These are phyloP conservation scores for Andrena marginata DNA, from an alignment of 2,888 invertebrate species.

Conservation along the genomic window DNA sequence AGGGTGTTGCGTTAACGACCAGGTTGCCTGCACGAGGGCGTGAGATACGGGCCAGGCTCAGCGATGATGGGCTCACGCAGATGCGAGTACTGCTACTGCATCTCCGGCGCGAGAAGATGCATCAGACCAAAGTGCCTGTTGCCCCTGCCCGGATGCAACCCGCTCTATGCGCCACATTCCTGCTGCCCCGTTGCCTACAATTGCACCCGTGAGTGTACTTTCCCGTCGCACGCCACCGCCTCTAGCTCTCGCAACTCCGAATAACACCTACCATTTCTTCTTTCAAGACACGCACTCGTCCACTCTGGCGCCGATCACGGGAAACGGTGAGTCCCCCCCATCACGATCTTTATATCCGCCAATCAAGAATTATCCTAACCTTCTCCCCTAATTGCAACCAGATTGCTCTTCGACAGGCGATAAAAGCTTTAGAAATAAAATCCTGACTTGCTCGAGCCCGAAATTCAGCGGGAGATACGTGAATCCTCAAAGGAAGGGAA, in stretches of 20 bases:
- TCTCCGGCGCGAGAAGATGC: slow-evolving; percentile 87
- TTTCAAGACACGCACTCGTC: slow-evolving; percentile 71
- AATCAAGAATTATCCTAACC: too few relatives aligned
- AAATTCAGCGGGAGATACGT: too few relatives aligned
- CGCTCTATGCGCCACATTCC: slow-evolving; percentile 88
- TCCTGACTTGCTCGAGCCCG: too few relatives aligned
- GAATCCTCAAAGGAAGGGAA: too few relatives aligned
- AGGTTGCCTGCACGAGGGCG: slow-evolving; percentile 91
- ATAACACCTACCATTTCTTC: slow-evolving; percentile 36
- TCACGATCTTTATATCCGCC: not conserved
- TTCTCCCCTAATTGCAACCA: too few relatives aligned
- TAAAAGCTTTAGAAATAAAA: too few relatives aligned
- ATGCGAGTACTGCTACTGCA: slow-evolving; percentile 96
- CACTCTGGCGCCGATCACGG: slow-evolving; percentile 74
- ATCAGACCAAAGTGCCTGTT: slow-evolving; percentile 93
- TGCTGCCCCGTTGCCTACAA: slow-evolving; percentile 95
- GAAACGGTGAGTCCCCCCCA: slow-evolving; percentile 75
- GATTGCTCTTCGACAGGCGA: too few relatives aligned
- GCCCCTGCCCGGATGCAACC: slow-evolving; percentile 90
- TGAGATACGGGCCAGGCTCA: slow-evolving; percentile 92
- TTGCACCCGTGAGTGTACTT: slow-evolving; percentile 85
- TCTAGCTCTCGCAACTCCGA: not conserved
- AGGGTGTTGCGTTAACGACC: slow-evolving; percentile 60
- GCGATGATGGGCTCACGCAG: slow-evolving; percentile 92
- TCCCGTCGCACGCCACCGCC: slow-evolving; percentile 21